Conservation (phyloP, 2,113 vertebrate genomes). For the Hippocampus guttulatus region DNA sequence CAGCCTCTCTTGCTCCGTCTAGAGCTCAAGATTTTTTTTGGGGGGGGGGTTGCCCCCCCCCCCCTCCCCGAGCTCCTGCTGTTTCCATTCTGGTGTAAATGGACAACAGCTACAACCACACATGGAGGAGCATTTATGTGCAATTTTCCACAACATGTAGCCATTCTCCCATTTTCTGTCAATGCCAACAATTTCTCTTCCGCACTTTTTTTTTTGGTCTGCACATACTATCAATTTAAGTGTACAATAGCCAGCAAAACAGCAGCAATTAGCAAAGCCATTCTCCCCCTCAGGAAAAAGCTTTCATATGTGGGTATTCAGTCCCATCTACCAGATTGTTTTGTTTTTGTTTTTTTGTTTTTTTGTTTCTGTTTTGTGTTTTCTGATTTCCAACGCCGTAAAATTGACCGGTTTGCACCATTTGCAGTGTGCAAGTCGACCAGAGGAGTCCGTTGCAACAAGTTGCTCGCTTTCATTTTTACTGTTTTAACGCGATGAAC, state of each 20-base stretch:
- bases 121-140: slow-evolving; percentile 45
- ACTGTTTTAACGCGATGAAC: background rate
- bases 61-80: slow-evolving; percentile 16
- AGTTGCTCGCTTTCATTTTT: background rate
- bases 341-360: background rate
- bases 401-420: background rate
- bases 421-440: background rate
- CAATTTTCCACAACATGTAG: slow-evolving; percentile 39
- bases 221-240: slow-evolving; percentile 58
- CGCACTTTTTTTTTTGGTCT: slow-evolving; percentile 15
- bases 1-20: slow-evolving; percentile 12
- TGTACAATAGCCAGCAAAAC: slow-evolving; percentile 50
- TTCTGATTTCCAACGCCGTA: background rate
- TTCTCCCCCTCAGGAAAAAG: slow-evolving; percentile 30
- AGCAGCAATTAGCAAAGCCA: slow-evolving; percentile 51
- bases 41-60: background rate
- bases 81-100: slow-evolving; percentile 36
- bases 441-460: background rate
- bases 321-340: slow-evolving; percentile 32
- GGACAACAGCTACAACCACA: slow-evolving; percentile 19
- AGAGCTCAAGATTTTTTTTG: slow-evolving; percentile 12
- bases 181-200: slow-evolving; percentile 29
- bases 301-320: slow-evolving; percentile 37
- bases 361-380: background rate
- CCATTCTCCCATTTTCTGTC: slow-evolving; percentile 23